These are phyloP conservation scores for Sebastiscus albofasciatus DNA, from an alignment of 2,797 vertebrate genomes.

Conservation along the genomic window DNA sequence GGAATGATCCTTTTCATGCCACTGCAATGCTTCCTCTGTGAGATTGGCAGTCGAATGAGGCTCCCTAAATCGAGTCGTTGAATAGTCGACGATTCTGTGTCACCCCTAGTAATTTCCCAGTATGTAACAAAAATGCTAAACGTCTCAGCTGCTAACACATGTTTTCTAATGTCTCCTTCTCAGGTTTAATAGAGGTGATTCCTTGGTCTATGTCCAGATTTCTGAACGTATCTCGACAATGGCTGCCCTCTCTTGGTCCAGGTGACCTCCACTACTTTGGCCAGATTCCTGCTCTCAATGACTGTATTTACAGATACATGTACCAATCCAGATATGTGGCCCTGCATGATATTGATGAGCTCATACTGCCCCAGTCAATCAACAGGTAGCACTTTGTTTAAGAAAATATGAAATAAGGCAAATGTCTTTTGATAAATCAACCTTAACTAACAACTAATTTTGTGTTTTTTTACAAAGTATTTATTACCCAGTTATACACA, in stretches of 20 bases:
- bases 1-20: background rate
- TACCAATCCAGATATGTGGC: constrained; percentile 71
- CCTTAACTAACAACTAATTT: no score
- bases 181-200: constrained; percentile 72
- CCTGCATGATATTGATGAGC: constrained; percentile 75
- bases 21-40: background rate
- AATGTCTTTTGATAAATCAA: background rate
- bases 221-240: constrained; percentile 48
- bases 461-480: no score
- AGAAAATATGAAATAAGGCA: background rate
- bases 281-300: constrained; percentile 73
- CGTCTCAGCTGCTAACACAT: background rate
- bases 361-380: constrained; percentile 67
- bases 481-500: background rate
- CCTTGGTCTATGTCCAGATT: constrained; percentile 54
- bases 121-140: background rate
- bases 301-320: constrained; percentile 79
- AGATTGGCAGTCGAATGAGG: no score
- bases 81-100: no score
- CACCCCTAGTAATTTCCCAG: background rate
- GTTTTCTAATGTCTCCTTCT: background rate
- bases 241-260: background rate
- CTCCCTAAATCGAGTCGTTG: background rate
- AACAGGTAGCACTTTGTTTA: constrained; percentile 24
- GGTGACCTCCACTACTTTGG: constrained; percentile 77